These are phyloP conservation scores for Hyposoter didymator DNA, from an alignment of 2,888 invertebrate species.

Conservation along the genomic window DNA sequence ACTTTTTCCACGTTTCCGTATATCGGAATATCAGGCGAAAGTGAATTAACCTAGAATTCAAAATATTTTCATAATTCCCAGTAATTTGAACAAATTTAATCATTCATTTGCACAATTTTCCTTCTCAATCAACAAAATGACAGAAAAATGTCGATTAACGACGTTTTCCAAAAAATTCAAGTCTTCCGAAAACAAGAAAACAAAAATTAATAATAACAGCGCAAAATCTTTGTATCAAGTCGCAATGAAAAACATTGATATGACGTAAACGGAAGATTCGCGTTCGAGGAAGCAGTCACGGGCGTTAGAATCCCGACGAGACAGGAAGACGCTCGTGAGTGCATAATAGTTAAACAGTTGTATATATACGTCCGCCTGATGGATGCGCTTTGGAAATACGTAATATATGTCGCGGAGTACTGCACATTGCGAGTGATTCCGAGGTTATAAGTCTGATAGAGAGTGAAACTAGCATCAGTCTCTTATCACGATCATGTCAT, in stretches of 20 bases:
- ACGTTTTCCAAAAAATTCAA: not conserved
- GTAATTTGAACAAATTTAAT: not conserved
- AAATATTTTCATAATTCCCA: not conserved
- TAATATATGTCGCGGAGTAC: slow-evolving; percentile 29
- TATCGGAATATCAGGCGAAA: not conserved
- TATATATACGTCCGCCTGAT: slow-evolving; percentile 30
- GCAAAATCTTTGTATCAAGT: not conserved
- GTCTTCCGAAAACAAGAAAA: not conserved
- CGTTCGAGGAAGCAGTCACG: slow-evolving; percentile 47
- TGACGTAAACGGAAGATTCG: slow-evolving; percentile 40
- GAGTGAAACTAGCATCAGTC: slow-evolving; percentile 22
- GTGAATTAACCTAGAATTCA: not conserved
- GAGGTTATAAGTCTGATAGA: slow-evolving; percentile 50
- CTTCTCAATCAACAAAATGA: not conserved
- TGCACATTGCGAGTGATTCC: slow-evolving; percentile 40
- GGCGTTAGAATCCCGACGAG: slow-evolving; percentile 48
- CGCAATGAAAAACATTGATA: slow-evolving; percentile 13
- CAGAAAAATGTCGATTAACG: not conserved
- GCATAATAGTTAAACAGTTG: slow-evolving; percentile 34
- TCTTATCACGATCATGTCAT: slow-evolving; percentile 51
- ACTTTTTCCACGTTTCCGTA: not conserved
- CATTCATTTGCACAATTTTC: not conserved
- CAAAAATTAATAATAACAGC: not conserved
- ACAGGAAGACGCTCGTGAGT: slow-evolving; percentile 57
- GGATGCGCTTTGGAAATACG: slow-evolving; percentile 40